phyloP scores from a whole-genome alignment of 37 sponge, comb jelly and placozoan species.

The Crambe crambe region DNA sequence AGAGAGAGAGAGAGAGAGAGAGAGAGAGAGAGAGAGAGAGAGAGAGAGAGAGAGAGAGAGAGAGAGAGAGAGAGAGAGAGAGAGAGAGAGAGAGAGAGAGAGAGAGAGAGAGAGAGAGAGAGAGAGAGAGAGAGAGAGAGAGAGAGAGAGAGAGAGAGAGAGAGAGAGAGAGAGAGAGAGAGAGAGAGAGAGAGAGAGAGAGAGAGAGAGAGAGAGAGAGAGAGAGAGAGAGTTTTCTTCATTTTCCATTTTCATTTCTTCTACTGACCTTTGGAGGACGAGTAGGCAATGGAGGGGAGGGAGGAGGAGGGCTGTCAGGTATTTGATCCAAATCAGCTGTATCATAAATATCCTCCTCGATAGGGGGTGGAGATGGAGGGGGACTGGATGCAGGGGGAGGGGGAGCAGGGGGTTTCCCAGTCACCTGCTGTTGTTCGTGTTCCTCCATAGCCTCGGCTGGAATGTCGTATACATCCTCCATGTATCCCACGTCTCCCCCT shows the following conservation, averaged over 20 bases:
- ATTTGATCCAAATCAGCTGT: neutral
- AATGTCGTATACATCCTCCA: slow-evolving; percentile 14
- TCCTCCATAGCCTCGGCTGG: neutral
- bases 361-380: neutral
- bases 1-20: neutral
- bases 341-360: slow-evolving; percentile 17
- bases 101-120: slow-evolving; percentile 23
- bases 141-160: too few relatives aligned
- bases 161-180: too few relatives aligned
- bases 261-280: slow-evolving; percentile 11
- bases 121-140: too few relatives aligned
- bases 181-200: too few relatives aligned
- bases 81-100: slow-evolving; percentile 3
- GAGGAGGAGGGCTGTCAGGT: neutral
- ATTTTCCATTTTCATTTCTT: too few relatives aligned
- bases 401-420: neutral
- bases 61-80: neutral
- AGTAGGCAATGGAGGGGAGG: neutral
- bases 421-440: neutral
- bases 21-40: neutral
- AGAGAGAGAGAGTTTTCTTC: too few relatives aligned
- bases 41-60: neutral
- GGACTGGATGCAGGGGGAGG: neutral
- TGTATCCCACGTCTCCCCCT: neutral
- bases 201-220: too few relatives aligned